Percentiles rank a stretch among this genome's conserved stretches.
Evolutionary conservation across 30 jellyfish, hydroid and myxozoan species (phyloP).

Genomic region (Pelagia noctiluca): DNA sequence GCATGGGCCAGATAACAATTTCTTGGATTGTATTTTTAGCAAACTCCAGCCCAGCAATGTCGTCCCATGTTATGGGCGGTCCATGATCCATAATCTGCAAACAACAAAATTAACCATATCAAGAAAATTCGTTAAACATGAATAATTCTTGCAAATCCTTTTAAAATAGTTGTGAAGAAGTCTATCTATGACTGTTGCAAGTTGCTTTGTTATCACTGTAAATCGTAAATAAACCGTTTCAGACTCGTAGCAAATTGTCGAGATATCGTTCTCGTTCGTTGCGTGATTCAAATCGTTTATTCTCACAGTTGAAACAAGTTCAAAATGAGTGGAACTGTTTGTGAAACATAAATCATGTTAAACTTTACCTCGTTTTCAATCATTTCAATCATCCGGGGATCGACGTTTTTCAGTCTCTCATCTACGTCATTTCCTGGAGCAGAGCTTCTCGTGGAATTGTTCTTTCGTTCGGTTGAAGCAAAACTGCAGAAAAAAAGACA

Average conservation of each 20-base stretch:
- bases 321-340: not conserved
- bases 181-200: too few species aligned
- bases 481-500: too few species aligned
- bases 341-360: not conserved
- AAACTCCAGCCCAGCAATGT: conserved; percentile 98
- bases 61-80: conserved; percentile 94
- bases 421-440: conserved; percentile 40
- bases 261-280: not conserved
- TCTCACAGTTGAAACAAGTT: too few species aligned
- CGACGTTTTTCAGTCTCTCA: conserved; percentile 90
- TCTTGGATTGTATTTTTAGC: conserved; percentile 98
- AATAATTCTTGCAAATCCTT: not conserved
- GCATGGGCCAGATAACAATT: conserved; percentile 99
- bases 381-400: conserved; percentile 94
- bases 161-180: too few species aligned
- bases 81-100: conserved; percentile 97
- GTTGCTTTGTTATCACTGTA: too few species aligned
- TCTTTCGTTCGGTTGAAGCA: too few species aligned
- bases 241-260: not conserved
- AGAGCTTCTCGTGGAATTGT: not conserved
- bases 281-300: not conserved
- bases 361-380: conserved; percentile 95
- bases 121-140: not conserved
- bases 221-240: not conserved
- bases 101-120: not conserved